Evolutionary conservation across 1,140 invertebrate species (phyloP), one percentile per base, ranked within the genome.

Genomic region (Zelostemma sp.): DNA sequence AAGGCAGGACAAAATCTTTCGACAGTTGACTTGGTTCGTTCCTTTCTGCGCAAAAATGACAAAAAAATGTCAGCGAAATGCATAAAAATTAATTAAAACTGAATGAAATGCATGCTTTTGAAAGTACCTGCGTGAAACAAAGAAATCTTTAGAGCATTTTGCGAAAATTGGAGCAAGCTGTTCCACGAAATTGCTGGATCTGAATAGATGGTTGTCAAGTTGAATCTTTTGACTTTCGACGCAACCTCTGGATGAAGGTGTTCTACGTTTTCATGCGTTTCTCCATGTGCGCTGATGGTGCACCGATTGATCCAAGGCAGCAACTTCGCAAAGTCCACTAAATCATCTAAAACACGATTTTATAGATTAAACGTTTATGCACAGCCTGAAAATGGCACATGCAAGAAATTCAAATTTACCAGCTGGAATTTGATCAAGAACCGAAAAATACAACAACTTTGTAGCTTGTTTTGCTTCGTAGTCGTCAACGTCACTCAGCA

Each of bases 171-270:
- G 6, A 75, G 18, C 6, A 81, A 56, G 16, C 28, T 17, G 17
- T 69, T 65, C 1, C 66, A 50, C 40, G 58, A 69, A 14, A 78
- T 63, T 6, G 73, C 62, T 28, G 72, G 40, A 59, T 81, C 78
- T 31, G 57, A 67, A 57, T 81, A 81, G 28, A 73, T 76, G 1
- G 59, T 57, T 17, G 72, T 68, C 6, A 80, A 33, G 12, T 66
- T 75, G 54, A 70, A 76, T 8, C 40, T 66, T 14, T 64, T 55
- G 40, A 5, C 16, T 31, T 14, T 47, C 25, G 41, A 35, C 28
- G 35, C 48, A 16, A 21, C 63, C 55, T 41, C 12, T 1, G 25
- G 38, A 21, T 43, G 6, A 9, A 46, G 21, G 1, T 11, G 43
- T 19, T 25, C 4, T 2, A 51, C 51, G 8, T 53, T 43, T 45